Percentiles rank a stretch among this genome's conserved stretches.
Evolutionary conservation across 2,113 vertebrate species (phyloP).

Genomic region (Labeo rohita): DNA sequence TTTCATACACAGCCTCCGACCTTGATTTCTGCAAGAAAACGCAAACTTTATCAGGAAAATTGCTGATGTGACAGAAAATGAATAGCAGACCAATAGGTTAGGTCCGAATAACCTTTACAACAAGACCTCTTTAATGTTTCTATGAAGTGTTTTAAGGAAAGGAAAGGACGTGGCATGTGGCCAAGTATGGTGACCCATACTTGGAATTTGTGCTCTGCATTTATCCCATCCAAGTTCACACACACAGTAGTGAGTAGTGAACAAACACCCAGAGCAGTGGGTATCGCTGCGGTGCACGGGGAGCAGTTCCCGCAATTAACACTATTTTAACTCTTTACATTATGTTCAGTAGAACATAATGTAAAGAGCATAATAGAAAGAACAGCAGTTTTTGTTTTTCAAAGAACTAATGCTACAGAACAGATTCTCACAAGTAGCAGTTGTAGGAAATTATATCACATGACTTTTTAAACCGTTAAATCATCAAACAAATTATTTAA

Average conservation of each 20-base stretch:
- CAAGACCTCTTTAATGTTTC: neutral
- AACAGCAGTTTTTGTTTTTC: neutral
- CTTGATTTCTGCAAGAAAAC: conserved; percentile 6
- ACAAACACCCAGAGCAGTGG: too few species aligned
- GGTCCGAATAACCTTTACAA: neutral
- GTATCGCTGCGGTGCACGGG: too few species aligned
- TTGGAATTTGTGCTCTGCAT: too few species aligned
- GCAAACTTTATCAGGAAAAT: neutral
- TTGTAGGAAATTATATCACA: neutral
- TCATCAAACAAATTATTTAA: neutral
- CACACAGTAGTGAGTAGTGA: too few species aligned
- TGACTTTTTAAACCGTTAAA: neutral
- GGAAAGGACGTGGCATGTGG: too few species aligned
- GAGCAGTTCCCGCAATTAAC: too few species aligned
- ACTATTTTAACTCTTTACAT: neutral
- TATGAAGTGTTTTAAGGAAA: neutral
- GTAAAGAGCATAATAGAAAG: neutral
- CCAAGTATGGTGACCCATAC: too few species aligned
- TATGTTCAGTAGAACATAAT: neutral
- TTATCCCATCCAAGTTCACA: too few species aligned
- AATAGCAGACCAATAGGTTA: neutral
- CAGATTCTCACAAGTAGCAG: neutral
- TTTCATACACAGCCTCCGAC: neutral
- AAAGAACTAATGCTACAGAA: neutral
- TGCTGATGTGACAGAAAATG: neutral